Conservation (phyloP, 2,113 vertebrate genomes). For the Pionites leucogaster region DNA sequence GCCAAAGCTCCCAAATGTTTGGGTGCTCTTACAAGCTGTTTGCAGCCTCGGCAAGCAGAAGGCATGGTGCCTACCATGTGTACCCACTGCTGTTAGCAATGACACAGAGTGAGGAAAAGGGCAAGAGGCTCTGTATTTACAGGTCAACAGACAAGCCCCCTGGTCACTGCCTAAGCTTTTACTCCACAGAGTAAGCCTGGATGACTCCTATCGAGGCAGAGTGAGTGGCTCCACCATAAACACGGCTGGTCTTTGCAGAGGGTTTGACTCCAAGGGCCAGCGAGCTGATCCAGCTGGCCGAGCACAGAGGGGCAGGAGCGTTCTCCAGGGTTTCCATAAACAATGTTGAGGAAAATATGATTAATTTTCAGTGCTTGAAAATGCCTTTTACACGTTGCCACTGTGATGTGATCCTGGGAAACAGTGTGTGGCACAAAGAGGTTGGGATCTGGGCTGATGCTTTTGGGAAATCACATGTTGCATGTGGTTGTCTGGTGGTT, state of each 20-base stretch:
- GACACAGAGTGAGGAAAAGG: background rate
- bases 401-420: conserved; percentile 54
- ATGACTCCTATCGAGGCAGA: background rate
- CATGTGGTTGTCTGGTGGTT: conserved; percentile 64
- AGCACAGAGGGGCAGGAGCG: background rate
- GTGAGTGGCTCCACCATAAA: background rate
- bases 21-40: background rate
- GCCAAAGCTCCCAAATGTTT: no score
- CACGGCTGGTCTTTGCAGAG: rapidly evolving
- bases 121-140: background rate
- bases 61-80: background rate
- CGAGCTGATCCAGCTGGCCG: no score
- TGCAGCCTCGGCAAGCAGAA: background rate
- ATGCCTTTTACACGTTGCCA: background rate
- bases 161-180: background rate
- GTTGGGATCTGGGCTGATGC: conserved; percentile 27
- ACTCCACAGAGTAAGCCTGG: background rate
- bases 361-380: conserved; percentile 30
- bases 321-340: background rate
- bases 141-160: background rate
- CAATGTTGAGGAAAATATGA: conserved; percentile 22
- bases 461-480: conserved; percentile 67
- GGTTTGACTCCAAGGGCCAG: background rate
- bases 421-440: conserved; percentile 21
- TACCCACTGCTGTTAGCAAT: background rate